phyloP scores from a whole-genome alignment of 2,113 vertebrate species.

The Pedetes capensis region DNA sequence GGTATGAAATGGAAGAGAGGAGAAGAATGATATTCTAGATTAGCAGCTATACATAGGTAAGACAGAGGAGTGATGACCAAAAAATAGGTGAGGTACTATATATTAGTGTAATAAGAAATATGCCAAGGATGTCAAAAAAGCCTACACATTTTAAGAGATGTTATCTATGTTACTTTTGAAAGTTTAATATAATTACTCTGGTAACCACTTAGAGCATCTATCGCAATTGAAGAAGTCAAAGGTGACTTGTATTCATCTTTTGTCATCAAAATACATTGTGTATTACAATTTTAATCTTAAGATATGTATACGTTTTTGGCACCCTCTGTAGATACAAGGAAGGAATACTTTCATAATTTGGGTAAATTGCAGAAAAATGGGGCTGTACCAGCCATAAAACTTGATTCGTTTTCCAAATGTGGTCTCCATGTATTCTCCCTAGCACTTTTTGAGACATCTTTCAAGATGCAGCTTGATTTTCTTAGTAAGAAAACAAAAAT shows the following conservation, averaged over 20 bases:
- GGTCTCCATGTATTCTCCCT: not conserved
- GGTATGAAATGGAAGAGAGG: not conserved
- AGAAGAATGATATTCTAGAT: not conserved
- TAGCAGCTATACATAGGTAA: not conserved
- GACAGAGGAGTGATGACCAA: not conserved
- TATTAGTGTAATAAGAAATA: not conserved
- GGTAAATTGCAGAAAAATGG: not conserved
- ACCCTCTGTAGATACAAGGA: not conserved
- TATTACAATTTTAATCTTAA: no score
- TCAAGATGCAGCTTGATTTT: not conserved
- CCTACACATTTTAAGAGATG: no score
- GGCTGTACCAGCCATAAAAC: not conserved
- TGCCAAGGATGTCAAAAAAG: no score
- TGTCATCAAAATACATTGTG: no score
- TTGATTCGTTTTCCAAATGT: not conserved
- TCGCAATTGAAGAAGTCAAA: no score
- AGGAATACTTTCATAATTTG: not conserved
- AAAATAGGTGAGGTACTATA: not conserved
- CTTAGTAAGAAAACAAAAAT: not conserved
- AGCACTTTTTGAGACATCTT: not conserved
- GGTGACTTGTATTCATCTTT: no score
- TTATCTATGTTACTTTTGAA: no score
- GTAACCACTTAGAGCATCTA: no score
- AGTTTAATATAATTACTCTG: no score
- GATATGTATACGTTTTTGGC: no score